Conservation (phyloP, 2,888 invertebrate genomes). For the Ferrisia virgata region DNA sequence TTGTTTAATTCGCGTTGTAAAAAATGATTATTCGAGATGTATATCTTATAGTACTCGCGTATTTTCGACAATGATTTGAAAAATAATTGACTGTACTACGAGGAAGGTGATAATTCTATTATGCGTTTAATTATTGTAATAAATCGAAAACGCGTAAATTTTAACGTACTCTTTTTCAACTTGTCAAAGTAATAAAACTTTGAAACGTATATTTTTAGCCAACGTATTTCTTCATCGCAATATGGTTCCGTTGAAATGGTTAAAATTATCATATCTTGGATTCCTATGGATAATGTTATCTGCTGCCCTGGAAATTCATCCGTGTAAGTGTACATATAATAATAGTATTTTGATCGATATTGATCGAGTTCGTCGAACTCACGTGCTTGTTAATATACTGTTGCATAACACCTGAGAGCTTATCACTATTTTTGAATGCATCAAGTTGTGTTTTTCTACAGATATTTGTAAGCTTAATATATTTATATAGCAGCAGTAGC, state of each 20-base stretch:
- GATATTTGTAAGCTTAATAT: neutral
- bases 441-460: neutral
- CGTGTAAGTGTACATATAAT: neutral
- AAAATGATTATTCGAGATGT: neutral
- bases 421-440: neutral
- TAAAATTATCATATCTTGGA: neutral
- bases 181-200: neutral
- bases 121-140: neutral
- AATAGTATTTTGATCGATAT: neutral
- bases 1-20: neutral
- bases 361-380: constrained; percentile 15
- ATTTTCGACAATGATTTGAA: neutral
- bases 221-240: neutral
- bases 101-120: neutral
- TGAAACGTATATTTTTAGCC: neutral
- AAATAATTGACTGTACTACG: neutral
- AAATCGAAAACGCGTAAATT: neutral
- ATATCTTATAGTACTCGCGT: neutral
- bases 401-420: neutral
- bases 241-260: constrained; percentile 3
- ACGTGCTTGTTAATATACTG: neutral
- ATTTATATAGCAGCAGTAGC: neutral
- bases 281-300: neutral
- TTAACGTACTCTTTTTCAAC: neutral
- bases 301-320: neutral